phyloP scores from a whole-genome alignment of 1,140 invertebrate species.

The Samia ricini region DNA sequence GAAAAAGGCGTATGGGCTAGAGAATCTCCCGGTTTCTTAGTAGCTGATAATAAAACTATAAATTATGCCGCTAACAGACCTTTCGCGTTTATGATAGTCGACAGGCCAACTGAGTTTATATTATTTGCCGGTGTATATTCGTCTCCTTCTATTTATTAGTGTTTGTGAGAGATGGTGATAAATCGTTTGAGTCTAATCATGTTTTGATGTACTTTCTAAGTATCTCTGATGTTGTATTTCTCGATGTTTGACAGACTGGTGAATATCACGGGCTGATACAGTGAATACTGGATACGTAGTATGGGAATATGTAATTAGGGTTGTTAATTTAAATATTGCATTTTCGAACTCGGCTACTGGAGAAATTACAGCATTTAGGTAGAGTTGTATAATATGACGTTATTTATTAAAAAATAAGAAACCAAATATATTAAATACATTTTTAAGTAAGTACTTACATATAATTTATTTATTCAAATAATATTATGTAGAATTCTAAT shows the following conservation, averaged over 20 bases:
- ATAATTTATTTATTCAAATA: too few relatives aligned
- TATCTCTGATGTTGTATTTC: neutral
- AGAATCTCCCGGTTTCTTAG: constrained; percentile 71
- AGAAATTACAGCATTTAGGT: too few relatives aligned
- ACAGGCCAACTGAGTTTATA: constrained; percentile 67
- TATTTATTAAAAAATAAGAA: too few relatives aligned
- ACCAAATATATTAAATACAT: too few relatives aligned
- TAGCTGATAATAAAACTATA: constrained; percentile 37
- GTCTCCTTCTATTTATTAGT: constrained; percentile 34
- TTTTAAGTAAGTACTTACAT: too few relatives aligned
- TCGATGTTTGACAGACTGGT: neutral
- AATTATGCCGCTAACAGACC: constrained; percentile 66
- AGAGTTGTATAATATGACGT: too few relatives aligned
- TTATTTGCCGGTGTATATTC: constrained; percentile 71
- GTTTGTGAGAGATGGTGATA: neutral
- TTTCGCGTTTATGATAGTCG: constrained; percentile 73
- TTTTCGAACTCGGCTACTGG: neutral
- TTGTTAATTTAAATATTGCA: neutral
- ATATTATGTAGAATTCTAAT: too few relatives aligned
- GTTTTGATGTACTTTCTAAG: neutral
- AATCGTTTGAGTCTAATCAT: neutral
- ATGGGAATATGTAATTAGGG: neutral
- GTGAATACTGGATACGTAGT: neutral
- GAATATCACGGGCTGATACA: neutral
- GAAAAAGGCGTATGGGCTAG: constrained; percentile 84